Percentiles rank a stretch among this genome's conserved stretches.
Conservation (phyloP, 2,113 vertebrate genomes). For the Silurus asotus region DNA sequence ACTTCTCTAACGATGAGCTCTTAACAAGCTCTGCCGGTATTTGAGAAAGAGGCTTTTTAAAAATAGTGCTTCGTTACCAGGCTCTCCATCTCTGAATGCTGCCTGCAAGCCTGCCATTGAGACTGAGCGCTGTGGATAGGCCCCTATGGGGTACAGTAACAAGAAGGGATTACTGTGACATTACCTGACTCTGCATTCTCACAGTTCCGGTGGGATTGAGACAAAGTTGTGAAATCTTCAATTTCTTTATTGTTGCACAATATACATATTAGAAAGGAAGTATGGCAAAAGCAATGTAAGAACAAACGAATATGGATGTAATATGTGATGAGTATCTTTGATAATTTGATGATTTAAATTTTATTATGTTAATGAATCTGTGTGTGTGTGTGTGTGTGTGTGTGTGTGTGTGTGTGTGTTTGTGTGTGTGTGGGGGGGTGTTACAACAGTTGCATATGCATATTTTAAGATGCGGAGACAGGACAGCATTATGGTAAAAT, state of each 20-base stretch:
- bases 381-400: not conserved
- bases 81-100: slow-evolving; percentile 47
- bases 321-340: not conserved
- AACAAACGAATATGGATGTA: not conserved
- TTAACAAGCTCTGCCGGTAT: slow-evolving; percentile 57
- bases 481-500: slow-evolving; percentile 71
- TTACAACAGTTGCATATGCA: slow-evolving; percentile 20
- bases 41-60: slow-evolving; percentile 50
- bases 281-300: not conserved
- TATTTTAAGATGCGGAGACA: not conserved
- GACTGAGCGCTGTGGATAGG: slow-evolving; percentile 47
- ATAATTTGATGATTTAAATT: not conserved
- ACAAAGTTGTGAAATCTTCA: slow-evolving; percentile 34
- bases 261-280: not conserved
- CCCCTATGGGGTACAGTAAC: slow-evolving; percentile 45
- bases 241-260: slow-evolving; percentile 34
- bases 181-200: slow-evolving; percentile 55
- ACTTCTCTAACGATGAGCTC: slow-evolving; percentile 51
- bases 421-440: no score
- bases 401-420: no score
- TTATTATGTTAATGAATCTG: not conserved
- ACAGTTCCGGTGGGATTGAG: slow-evolving; percentile 37
- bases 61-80: slow-evolving; percentile 52
- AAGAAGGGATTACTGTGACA: slow-evolving; percentile 49
- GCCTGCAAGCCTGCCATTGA: slow-evolving; percentile 44